Percentiles rank a stretch among this genome's conserved stretches.
These are phyloP conservation scores for Agelaius tricolor DNA, from an alignment of 2,113 vertebrate species.

Conservation along the genomic window DNA sequence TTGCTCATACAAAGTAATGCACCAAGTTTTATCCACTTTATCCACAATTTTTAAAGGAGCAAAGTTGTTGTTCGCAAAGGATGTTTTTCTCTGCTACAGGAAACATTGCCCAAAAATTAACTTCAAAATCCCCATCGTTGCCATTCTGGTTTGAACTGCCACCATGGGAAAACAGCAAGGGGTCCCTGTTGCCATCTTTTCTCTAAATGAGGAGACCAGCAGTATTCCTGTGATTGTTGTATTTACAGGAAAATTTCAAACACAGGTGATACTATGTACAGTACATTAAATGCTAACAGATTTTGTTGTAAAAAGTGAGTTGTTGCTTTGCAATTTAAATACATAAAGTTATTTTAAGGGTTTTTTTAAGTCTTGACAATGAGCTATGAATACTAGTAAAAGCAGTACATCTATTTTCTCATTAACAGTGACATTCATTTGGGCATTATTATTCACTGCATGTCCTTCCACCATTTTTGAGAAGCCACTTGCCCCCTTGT, in stretches of 20 bases:
- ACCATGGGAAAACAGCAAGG: not conserved
- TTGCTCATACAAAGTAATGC: not conserved
- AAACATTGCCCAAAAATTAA: not conserved
- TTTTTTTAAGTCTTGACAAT: not conserved
- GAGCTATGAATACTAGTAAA: not conserved
- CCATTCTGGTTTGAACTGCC: not conserved
- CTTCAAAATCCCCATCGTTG: not conserved
- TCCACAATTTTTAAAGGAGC: not conserved
- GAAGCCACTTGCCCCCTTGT: not conserved
- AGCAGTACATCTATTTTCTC: not conserved
- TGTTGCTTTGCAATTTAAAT: not conserved
- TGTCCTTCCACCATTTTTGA: not conserved
- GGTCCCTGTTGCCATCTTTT: not conserved
- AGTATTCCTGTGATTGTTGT: not conserved
- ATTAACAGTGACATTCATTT: not conserved
- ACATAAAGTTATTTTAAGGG: not conserved
- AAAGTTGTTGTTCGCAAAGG: not conserved
- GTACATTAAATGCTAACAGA: not conserved
- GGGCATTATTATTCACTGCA: not conserved
- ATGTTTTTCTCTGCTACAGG: not conserved
- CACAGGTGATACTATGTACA: not conserved
- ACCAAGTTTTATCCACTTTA: not conserved
- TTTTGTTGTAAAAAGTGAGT: not conserved
- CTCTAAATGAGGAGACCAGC: not conserved
- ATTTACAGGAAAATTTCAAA: not conserved